Base-by-base conservation (phyloP, 2,113 vertebrate species). In the Oriolus oriolus region DNA sequence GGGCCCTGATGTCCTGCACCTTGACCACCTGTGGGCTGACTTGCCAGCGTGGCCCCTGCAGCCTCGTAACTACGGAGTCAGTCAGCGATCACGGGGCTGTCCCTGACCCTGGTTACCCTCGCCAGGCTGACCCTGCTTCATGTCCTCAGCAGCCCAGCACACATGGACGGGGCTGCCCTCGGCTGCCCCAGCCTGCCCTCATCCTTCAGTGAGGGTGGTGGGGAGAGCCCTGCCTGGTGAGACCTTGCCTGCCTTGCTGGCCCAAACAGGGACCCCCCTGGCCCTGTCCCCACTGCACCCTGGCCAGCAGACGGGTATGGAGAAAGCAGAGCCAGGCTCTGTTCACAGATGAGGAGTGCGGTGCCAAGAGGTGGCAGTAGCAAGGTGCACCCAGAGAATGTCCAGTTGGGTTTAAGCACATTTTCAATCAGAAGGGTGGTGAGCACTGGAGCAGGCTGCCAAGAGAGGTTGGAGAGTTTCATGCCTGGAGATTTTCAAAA, bases 271-370 rank as follows among this genome's bases (percentile, higher is more conserved):
- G 24, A 85, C 2, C 3, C 10, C 5, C 5, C 1, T 7, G 18
- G 8, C 8, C 16, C 18, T 0, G 0, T 11, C 13, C 24, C 13
- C 10, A 1, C 27, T 0, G 0, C 3, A 1, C 19, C 20, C 53
- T 26, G 54, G 10, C 39, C 9, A 7, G 31, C 11, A 18, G n/a
- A 20, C 1, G 2, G 18, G 9, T 49, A 6, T 7, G 7, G 47
- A 59, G 39, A 47, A 83, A 44, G 63, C 76, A 79, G 70, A 86
- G 31, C 37, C 61, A 30, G 42, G 42, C 37, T 86, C 31, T 68
- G 33, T 27, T 33, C 63, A 26, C 23, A 6, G n/a, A 21, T 17
- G 24, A 45, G 54, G 20, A 53, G 5, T 11, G 16, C 65, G 18
- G 24, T 68, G 66, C 63, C 86, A 61, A 41, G 56, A 57, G 27